Evolutionary conservation across 2,888 invertebrate genomes (phyloP), one percentile per base, ranked within the genome.

Genomic region (Tineola bisselliella): DNA sequence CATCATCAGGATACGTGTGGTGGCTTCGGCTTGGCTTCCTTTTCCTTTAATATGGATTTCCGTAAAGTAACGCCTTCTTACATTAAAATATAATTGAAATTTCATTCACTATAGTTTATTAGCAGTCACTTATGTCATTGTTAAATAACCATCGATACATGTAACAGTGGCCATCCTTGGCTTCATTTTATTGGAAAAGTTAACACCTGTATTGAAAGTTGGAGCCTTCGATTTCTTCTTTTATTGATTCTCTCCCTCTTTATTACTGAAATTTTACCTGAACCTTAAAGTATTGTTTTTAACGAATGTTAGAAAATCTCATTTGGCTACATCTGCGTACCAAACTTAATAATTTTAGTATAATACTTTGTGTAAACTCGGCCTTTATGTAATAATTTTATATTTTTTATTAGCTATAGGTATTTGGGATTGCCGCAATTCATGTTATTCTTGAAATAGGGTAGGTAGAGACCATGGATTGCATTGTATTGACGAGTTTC

Each of bases 131-230:
- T 38, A 38, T 38, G n/a, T 38, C 25, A 6, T 38, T 38, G 10
- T 38, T 38, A 12, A 12, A 38, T 38, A 38, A 6, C 10, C 10
- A 38, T 38, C 38, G 38, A 38, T 38, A 38, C 10, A 6, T 38
- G 10, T n/a, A n/a, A n/a, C n/a, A 38, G 3, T 6, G 48, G 6
- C 6, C 48, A 48, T 54, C 54, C 54, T 54, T 54, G 74, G 75
- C 77, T 77, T 75, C 73, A 81, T 84, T 84, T 84, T 84, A 84
- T 84, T 84, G 78, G 77, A 76, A 82, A 84, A 84, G 79, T 84
- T 84, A 76, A 79, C 58, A 58, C 58, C 58, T 58, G 58, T 58
- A 58, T 58, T 33, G 58, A 58, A 58, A 58, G 33, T 58, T 58
- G 58, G 58, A 33, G 58, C 33, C 58, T 33, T 33, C 33, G 54